Percentiles rank a stretch among this genome's conserved stretches.
phyloP scores from a whole-genome alignment of 2,888 invertebrate genomes.

The Gisinianus flammeolus region DNA sequence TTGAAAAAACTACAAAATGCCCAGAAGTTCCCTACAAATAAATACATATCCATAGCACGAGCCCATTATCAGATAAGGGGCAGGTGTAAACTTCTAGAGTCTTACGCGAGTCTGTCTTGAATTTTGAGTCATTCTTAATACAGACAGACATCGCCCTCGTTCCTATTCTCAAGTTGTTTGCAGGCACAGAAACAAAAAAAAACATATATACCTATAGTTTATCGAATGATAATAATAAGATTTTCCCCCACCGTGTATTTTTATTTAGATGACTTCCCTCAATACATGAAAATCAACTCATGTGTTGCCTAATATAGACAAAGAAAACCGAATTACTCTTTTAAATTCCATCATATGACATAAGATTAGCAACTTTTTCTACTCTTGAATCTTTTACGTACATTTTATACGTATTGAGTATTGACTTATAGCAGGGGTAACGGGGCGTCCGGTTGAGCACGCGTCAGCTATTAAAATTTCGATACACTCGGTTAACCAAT shows the following conservation, averaged over 20 bases:
- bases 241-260: background rate
- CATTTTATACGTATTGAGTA: background rate
- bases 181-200: background rate
- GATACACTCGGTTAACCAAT: slow-evolving; percentile 45
- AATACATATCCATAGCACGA: slow-evolving; percentile 5
- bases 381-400: background rate
- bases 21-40: background rate
- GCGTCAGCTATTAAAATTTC: slow-evolving; percentile 52
- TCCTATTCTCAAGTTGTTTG: no score
- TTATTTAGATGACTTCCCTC: background rate
- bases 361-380: slow-evolving; percentile 24
- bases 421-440: slow-evolving; percentile 25
- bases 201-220: background rate
- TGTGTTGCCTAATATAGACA: background rate
- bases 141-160: no score
- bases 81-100: slow-evolving; percentile 27
- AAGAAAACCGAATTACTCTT: slow-evolving; percentile 28
- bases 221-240: no score
- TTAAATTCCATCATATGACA: background rate
- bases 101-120: slow-evolving; percentile 1
- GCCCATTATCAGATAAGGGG: background rate
- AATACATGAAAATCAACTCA: background rate
- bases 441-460: slow-evolving; percentile 46
- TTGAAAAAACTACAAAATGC: slow-evolving; percentile 2
- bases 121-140: background rate